Conservation (phyloP, 2,888 invertebrate genomes). For the Prosapia bicincta region DNA sequence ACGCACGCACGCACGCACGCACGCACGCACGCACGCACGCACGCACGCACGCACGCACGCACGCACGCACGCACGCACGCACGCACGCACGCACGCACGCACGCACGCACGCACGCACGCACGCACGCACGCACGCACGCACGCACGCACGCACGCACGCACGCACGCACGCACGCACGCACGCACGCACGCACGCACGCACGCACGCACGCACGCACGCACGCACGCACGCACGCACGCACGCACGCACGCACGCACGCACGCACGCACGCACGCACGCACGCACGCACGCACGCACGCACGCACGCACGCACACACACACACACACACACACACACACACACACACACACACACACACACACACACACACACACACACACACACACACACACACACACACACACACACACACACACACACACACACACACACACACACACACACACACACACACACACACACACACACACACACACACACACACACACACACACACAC, state of each 20-base stretch:
- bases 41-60: slow-evolving; percentile 19
- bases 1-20: slow-evolving; percentile 19
- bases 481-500: neutral
- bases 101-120: slow-evolving; percentile 19
- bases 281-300: neutral
- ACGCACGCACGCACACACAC: neutral
- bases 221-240: slow-evolving; percentile 5
- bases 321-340: neutral
- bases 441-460: neutral
- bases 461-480: neutral
- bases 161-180: slow-evolving; percentile 19
- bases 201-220: slow-evolving; percentile 5
- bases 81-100: slow-evolving; percentile 19
- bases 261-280: neutral
- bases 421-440: neutral
- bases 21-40: slow-evolving; percentile 19
- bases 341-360: neutral
- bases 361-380: neutral
- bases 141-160: slow-evolving; percentile 19
- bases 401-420: neutral
- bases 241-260: slow-evolving; percentile 2
- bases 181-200: slow-evolving; percentile 14
- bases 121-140: slow-evolving; percentile 19
- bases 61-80: slow-evolving; percentile 19
- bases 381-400: neutral